These are phyloP conservation scores for Rhagophthalmus giganteus DNA, from an alignment of 2,888 invertebrate genomes.

Conservation along the genomic window DNA sequence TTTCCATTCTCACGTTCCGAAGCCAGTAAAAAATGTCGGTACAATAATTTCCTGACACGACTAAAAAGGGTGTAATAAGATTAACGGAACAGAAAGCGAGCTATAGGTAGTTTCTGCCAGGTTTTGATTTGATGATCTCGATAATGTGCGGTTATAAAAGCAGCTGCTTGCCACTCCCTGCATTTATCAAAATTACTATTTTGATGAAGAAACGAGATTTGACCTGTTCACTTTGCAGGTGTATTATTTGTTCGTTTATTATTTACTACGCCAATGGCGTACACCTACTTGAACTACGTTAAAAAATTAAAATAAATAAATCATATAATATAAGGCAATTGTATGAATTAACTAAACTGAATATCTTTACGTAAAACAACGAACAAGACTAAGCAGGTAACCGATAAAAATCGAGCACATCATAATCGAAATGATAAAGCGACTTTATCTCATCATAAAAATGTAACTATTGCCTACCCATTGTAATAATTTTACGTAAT, in stretches of 20 bases:
- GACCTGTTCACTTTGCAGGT: conserved; percentile 25
- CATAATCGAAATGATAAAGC: too few species aligned
- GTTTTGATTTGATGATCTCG: conserved; percentile 30
- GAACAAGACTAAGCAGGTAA: too few species aligned
- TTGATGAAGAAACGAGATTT: conserved; percentile 31
- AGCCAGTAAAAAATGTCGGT: neutral
- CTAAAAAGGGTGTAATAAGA: conserved; percentile 26
- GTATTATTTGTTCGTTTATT: conserved; percentile 10
- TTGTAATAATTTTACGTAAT: too few species aligned
- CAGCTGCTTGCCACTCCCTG: conserved; percentile 37
- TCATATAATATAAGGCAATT: too few species aligned
- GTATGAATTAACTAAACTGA: too few species aligned
- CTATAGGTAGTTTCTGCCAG: conserved; percentile 27
- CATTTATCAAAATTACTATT: conserved; percentile 41
- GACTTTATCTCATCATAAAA: too few species aligned
- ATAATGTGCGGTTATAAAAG: conserved; percentile 31
- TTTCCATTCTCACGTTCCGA: too few species aligned
- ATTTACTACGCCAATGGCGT: too few species aligned
- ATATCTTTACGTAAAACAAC: too few species aligned
- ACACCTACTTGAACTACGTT: too few species aligned
- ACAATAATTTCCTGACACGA: conserved; percentile 4
- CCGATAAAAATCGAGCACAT: too few species aligned
- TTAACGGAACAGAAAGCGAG: conserved; percentile 19
- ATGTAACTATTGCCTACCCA: too few species aligned
- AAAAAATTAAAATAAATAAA: neutral